Evolutionary conservation across 2,888 invertebrate species (phyloP), one percentile per base, ranked within the genome.

Genomic region (Margaritifera margaritifera): DNA sequence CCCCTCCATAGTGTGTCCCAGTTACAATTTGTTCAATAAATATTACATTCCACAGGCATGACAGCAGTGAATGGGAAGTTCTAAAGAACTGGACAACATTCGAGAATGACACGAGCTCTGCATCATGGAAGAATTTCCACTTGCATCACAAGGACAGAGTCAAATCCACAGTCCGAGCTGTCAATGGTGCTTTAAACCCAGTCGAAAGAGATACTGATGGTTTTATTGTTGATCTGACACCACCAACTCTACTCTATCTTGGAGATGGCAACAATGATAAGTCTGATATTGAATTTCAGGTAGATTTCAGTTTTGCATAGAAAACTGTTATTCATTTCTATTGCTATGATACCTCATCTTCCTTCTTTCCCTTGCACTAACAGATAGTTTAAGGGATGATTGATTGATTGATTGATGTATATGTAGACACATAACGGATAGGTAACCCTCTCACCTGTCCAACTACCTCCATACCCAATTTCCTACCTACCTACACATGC

Each of bases 141-240:
- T 71, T 84, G 5, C 58, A 79, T n/a, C 85, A 85, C 66, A 71
- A 79, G 22, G 82, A 83, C 58, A 59, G 67, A 6, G 69, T 85
- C 5, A 78, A 77, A 62, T 71, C 78, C 1, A 62, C 63, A 18
- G 51, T 85, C 11, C 74, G 64, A 31, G 80, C 78, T n/a, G 79
- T 78, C n/a, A 85, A 85, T 63, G 77, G 75, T 1, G 85, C 85
- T 22, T 69, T 77, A 4, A 80, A 79, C 62, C 71, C 70, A 20
- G 68, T 79, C 15, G 57, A 68, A 19, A 65, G 56, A 20, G 62
- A 62, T 11, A 79, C 81, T 3, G 60, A 75, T 62, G 79, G 82
- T 6, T 79, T 82, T 71, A 63, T 82, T 42, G 73, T 85, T 18
- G 85, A 85, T 66, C 67, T 83, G n/a, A 85, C 84, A 2, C 78